phyloP scores from a whole-genome alignment of 2,113 vertebrate species.

The Grammomys surdaster region DNA sequence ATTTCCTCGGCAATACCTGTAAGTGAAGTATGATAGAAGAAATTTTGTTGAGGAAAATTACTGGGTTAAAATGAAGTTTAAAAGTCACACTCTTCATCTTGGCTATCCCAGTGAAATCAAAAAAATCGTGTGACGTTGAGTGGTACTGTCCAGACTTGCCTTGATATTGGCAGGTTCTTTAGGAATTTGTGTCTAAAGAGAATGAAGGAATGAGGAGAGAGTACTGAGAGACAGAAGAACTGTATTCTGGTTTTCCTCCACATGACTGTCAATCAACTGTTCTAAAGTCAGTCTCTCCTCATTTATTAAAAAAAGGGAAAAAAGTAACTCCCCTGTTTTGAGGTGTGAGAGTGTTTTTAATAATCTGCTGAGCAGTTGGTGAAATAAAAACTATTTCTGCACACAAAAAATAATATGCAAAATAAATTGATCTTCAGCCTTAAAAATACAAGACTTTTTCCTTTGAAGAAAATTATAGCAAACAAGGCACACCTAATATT shows the following conservation, averaged over 20 bases:
- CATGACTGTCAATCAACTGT: not conserved
- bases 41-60: not conserved
- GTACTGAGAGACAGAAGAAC: not conserved
- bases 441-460: slow-evolving; percentile 33
- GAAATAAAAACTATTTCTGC: not conserved
- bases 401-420: slow-evolving; percentile 14
- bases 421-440: slow-evolving; percentile 22
- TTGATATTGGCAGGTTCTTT: not conserved
- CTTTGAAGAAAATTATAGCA: slow-evolving; percentile 23
- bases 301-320: not conserved
- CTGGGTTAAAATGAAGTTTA: slow-evolving; percentile 3
- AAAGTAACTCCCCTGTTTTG: not conserved
- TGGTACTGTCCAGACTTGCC: not conserved
- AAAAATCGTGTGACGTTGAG: fast-evolving
- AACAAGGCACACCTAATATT: too few species aligned
- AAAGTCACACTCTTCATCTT: not conserved
- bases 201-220: not conserved
- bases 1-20: not conserved
- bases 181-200: not conserved
- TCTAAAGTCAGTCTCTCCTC: slow-evolving; percentile 17
- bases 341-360: not conserved
- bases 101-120: not conserved
- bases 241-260: not conserved
- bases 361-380: not conserved
- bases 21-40: not conserved